Evolutionary conservation across 1,140 invertebrate genomes (phyloP).

Genomic region (Phthorimaea operculella): DNA sequence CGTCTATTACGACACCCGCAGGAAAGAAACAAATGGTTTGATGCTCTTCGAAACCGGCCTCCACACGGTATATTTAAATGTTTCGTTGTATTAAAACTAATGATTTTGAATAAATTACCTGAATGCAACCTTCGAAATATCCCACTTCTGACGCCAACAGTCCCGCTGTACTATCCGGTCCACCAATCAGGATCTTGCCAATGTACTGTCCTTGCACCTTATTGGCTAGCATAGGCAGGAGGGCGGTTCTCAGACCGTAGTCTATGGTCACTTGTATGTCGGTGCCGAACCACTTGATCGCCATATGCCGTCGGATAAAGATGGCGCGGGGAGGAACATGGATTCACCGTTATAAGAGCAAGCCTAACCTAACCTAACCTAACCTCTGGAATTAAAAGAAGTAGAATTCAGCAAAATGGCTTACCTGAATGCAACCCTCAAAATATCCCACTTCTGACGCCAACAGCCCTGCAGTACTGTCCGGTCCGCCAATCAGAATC

Average conservation of each 20-base stretch:
- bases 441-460: too few species aligned
- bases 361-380: too few species aligned
- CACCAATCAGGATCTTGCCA: constrained; percentile 88
- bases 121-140: constrained; percentile 87
- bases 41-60: too few species aligned
- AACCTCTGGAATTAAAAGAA: too few species aligned
- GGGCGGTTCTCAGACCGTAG: constrained; percentile 79
- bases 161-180: constrained; percentile 75
- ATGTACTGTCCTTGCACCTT: constrained; percentile 85
- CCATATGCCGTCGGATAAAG: constrained; percentile 84
- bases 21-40: too few species aligned
- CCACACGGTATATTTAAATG: too few species aligned
- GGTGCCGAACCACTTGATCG: constrained; percentile 88
- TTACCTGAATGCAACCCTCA: constrained; percentile 87
- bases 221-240: constrained; percentile 77
- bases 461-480: constrained; percentile 71
- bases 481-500: constrained; percentile 86
- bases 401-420: too few species aligned
- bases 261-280: constrained; percentile 88
- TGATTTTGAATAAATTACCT: too few species aligned
- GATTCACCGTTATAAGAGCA: constrained; percentile 77
- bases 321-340: constrained; percentile 71
- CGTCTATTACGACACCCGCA: too few species aligned
- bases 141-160: constrained; percentile 71
- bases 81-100: too few species aligned